These are phyloP conservation scores for Egretta garzetta DNA, from an alignment of 2,113 vertebrate species.

Conservation along the genomic window DNA sequence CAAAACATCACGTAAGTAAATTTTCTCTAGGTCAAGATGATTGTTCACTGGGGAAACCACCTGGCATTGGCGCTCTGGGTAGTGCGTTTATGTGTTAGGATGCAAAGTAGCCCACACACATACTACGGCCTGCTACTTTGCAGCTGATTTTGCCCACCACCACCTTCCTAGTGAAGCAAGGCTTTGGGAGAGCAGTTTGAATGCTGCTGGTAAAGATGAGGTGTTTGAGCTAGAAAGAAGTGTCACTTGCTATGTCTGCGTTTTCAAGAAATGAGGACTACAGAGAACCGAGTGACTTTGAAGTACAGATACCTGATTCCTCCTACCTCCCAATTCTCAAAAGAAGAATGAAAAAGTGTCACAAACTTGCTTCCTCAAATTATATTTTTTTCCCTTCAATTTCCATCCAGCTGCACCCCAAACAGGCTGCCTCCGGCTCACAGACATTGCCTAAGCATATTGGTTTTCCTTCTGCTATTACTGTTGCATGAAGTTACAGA, in stretches of 20 bases:
- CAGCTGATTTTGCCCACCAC: not conserved
- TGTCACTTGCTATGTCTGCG: not conserved
- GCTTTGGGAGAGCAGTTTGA: not conserved
- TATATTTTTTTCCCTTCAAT: not conserved
- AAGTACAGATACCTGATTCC: not conserved
- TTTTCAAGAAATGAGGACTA: not conserved
- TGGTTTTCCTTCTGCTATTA: not conserved
- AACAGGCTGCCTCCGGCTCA: not conserved
- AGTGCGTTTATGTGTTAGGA: accelerated
- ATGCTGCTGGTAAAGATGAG: not conserved
- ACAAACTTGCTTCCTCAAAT: not conserved
- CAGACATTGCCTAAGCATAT: not conserved
- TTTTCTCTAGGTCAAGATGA: not conserved
- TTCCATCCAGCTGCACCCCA: not conserved
- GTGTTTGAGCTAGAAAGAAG: not conserved
- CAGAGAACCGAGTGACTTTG: not conserved
- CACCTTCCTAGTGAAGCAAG: not conserved
- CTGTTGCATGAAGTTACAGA: not conserved
- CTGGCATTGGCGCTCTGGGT: accelerated
- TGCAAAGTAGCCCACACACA: not conserved
- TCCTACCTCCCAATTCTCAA: not conserved
- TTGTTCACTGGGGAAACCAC: not conserved
- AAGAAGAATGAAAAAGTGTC: not conserved
- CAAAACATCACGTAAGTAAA: not conserved
- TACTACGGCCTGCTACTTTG: not conserved